Evolutionary conservation across 2,113 vertebrate genomes (phyloP), one percentile per base, ranked within the genome.

Genomic region (Himantopus leucocephalus): DNA sequence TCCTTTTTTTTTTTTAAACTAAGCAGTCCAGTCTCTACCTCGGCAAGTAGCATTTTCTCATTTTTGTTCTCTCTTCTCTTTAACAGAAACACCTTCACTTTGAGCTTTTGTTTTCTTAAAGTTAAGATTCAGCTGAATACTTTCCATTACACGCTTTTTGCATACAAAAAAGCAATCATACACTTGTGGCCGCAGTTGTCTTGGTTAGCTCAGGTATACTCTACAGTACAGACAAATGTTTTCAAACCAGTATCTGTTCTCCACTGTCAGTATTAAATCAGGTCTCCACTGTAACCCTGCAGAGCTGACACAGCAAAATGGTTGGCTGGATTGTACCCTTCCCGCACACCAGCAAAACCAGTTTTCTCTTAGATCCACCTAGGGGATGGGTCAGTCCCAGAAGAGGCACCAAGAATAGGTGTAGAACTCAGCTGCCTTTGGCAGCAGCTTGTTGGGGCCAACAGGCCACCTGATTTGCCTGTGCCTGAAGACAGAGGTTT

Each of bases 331-430:
- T 6, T 35, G 2, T 10, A 22, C 20, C 37, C 30, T 66, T 84
- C 32, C 47, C 19, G 30, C 15, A 26, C 32, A 55, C 24, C 45
- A 70, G 32, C 26, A 80, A 39, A 5, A 35, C 23, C 9, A 63
- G 6, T 47, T 74, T 75, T 75, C 43, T 75, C 52, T 24, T 12
- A 26, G 29, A 47, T 16, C 12, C 7, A 1, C 15, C 12, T 1
- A n/a, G 32, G 14, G 12, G 10, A 47, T 29, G 29, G 47, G 14
- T 64, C 50, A 55, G 39, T n/a, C 19, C 22, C 75, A 76, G 21
- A 56, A 41, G 0, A 0, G 12, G 9, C 20, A 56, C 3, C 11
- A 50, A 45, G 24, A 41, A 32, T 2, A 73, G 9, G 8, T 45
- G 20, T 21, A 63, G 21, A 45, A 45, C 8, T 75, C 55, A 18